These are phyloP conservation scores for Odocoileus hemionus DNA, from an alignment of 2,113 vertebrate species.

Conservation along the genomic window DNA sequence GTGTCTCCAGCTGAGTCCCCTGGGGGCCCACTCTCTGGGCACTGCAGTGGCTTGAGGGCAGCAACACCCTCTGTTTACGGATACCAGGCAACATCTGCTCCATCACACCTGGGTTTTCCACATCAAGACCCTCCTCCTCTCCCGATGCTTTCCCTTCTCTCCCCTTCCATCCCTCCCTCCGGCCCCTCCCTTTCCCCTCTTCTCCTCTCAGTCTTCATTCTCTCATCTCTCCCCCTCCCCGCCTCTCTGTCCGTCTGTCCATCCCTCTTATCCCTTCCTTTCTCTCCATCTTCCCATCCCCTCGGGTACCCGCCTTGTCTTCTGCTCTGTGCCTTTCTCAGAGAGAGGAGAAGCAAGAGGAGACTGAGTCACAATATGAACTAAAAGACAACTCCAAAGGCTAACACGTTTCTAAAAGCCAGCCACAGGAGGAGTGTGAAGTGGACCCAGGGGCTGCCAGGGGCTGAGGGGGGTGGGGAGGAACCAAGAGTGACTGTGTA, in stretches of 20 bases:
- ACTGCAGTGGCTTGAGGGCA: not conserved
- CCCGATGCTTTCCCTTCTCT: not conserved
- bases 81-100: too few relatives aligned
- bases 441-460: rapidly evolving
- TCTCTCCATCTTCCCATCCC: not conserved
- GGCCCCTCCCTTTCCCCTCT: too few relatives aligned
- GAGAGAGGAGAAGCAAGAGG: not conserved
- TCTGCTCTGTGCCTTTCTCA: not conserved
- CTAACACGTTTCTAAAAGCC: not conserved
- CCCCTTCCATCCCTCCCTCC: too few relatives aligned
- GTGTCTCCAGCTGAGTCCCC: not conserved
- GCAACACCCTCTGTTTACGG: not conserved
- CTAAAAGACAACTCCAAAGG: not conserved
- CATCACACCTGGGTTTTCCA: rapidly evolving
- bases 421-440: rapidly evolving
- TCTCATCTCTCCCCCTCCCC: not conserved
- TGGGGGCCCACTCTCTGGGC: not conserved
- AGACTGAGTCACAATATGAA: not conserved
- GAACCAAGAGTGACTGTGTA: rapidly evolving
- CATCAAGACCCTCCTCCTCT: not conserved
- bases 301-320: not conserved
- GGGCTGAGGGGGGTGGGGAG: not conserved
- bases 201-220: not conserved
- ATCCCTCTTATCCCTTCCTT: not conserved
- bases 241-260: not conserved